Percentiles rank a stretch among this genome's conserved stretches.
Conservation (phyloP, 2,113 vertebrate species). For the Eonycteris spelaea region DNA sequence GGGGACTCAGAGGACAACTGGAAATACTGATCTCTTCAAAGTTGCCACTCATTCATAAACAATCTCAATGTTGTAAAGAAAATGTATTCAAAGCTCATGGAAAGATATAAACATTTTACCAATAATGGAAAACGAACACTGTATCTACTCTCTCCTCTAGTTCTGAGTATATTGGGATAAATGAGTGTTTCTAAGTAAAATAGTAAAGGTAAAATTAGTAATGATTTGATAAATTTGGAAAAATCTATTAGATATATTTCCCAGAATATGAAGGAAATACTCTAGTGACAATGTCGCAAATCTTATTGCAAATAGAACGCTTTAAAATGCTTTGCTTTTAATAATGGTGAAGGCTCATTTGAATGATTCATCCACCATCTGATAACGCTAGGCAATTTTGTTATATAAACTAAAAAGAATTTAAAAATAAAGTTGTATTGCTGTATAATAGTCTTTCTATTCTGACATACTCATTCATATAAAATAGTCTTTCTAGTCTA, state of each 20-base stretch:
- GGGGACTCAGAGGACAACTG: not conserved
- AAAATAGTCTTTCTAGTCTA: not conserved
- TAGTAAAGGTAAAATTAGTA: not conserved
- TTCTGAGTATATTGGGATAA: not conserved
- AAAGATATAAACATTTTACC: not conserved
- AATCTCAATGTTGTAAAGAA: not conserved
- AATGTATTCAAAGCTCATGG: not conserved
- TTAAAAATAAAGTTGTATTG: not conserved
- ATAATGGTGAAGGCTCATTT: not conserved
- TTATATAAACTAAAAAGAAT: not conserved
- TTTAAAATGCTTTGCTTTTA: not conserved
- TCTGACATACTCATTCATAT: not conserved
- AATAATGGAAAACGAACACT: not conserved
- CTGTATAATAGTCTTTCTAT: not conserved
- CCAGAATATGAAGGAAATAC: not conserved
- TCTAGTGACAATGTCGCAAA: not conserved
- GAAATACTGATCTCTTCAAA: not conserved
- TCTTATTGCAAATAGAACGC: not conserved
- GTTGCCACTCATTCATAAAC: not conserved
- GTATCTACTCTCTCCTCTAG: not conserved
- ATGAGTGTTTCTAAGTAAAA: not conserved
- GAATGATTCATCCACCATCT: not conserved
- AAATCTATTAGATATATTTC: not conserved
- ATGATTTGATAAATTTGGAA: not conserved
- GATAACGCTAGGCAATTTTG: not conserved